Conservation (phyloP, 1,140 invertebrate genomes). For the Ectropis grisescens region DNA sequence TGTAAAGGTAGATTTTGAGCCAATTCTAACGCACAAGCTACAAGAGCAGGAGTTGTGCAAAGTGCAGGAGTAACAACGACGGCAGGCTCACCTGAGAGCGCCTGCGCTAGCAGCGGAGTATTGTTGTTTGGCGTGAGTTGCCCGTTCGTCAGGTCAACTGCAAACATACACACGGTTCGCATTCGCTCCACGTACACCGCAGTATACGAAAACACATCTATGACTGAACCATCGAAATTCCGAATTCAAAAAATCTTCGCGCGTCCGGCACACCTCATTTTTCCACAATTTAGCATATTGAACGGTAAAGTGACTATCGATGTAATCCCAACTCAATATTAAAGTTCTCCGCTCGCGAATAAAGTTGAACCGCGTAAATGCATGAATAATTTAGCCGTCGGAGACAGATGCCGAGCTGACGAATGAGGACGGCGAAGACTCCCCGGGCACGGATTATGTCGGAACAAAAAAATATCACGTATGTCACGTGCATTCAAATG, state of each 20-base stretch:
- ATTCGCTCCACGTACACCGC: conserved; percentile 45
- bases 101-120: conserved; percentile 92
- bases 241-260: conserved; percentile 14
- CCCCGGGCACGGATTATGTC: conserved; percentile 48
- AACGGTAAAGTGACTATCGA: conserved; percentile 37
- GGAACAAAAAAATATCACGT: conserved; percentile 62
- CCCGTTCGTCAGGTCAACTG: conserved; percentile 95
- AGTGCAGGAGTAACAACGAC: conserved; percentile 1
- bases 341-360: conserved; percentile 30
- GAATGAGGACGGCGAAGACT: conserved; percentile 44
- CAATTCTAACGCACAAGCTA: too few species aligned
- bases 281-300: conserved; percentile 28
- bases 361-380: conserved; percentile 50
- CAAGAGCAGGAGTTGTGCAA: too few species aligned
- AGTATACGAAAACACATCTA: conserved; percentile 48
- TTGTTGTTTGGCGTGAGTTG: conserved; percentile 95
- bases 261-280: conserved; percentile 19
- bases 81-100: conserved; percentile 86
- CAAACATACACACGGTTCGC: conserved; percentile 75
- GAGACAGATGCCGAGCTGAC: conserved; percentile 49
- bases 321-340: conserved; percentile 39
- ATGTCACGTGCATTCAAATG: conserved; percentile 68
- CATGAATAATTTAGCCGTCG: conserved; percentile 58
- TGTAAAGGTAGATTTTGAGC: too few species aligned
- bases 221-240: conserved; percentile 59